Base-by-base conservation (phyloP, 2,888 invertebrate genomes). In the Drosophila limbata region DNA sequence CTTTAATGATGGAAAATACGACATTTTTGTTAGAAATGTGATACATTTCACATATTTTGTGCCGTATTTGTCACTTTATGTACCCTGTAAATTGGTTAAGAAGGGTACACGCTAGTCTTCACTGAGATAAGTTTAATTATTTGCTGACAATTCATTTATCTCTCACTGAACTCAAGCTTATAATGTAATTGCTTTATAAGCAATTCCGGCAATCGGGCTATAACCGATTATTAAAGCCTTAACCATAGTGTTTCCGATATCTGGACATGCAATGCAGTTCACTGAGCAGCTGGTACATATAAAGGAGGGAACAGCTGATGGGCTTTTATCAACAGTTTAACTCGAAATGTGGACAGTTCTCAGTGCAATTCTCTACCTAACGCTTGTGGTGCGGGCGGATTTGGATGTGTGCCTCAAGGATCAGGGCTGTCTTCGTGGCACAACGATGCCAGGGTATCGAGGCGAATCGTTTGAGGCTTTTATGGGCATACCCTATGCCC, bases 401-500 rank as follows among this genome's bases (percentile, higher is more conserved):
- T 56, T 84, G 45, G 78, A 82, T 45, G 84, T 92, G n/a, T 91
- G 91, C 33, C 42, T 90, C 0, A 44, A 83, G 33, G 75, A 80
- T 0, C 33, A 84, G 47, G 91, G 90, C 1, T 92, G 91, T 39
- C n/a, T 92, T 10, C 64, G 72, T 35, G 92, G 92, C 3, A 84
- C 55, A 0, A 44, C 72, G 4, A 84, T 84, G 86, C 79, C 86
- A 10, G 91, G 90, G 10, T 89, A 77, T 65, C 74, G 78, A n/a
- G 77, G 33, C n/a, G 75, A 77, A 4, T 64, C 77, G 0, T 92
- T 88, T 72, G 91, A 92, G 52, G 92, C 88, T n/a, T 92, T 92
- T 59, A 63, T 92, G 69, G 92, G 92, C 21, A 88, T 92, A 15
- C 92, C 92, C 3, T 92, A 73, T 73, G 92, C 91, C 2, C 70